Percentiles rank a stretch among this genome's conserved stretches.
Evolutionary conservation across 2,888 invertebrate genomes (phyloP).

Genomic region (Stictocephala bisonia): DNA sequence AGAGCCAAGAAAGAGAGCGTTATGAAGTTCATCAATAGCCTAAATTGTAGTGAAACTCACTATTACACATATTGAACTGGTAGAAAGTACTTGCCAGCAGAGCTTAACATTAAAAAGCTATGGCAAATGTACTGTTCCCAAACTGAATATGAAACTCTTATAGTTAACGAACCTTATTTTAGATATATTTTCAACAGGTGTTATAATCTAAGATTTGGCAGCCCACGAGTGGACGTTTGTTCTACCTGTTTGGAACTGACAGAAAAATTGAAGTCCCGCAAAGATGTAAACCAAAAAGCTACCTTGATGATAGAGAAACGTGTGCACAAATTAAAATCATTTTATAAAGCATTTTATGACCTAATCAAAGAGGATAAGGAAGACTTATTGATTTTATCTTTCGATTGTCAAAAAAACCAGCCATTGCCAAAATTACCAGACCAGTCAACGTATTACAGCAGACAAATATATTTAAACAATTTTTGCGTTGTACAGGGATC

Average conservation of each 20-base stretch:
- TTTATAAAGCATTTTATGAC: constrained; percentile 23
- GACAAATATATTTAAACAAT: constrained; percentile 62
- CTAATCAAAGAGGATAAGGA: constrained; percentile 5
- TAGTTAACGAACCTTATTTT: constrained; percentile 35
- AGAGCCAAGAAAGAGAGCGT: constrained; percentile 34
- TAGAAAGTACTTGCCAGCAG: constrained; percentile 31
- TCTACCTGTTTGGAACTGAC: no score
- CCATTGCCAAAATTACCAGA: constrained; percentile 61
- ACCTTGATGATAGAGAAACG: background rate
- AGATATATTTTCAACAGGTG: constrained; percentile 35
- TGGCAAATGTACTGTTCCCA: constrained; percentile 31
- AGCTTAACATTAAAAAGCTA: constrained; percentile 29
- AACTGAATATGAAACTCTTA: constrained; percentile 14
- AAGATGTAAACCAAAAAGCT: background rate
- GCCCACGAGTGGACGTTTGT: constrained; percentile 29
- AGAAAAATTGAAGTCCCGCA: no score
- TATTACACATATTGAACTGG: constrained; percentile 25
- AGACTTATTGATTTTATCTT: constrained; percentile 52
- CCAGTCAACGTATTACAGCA: constrained; percentile 61
- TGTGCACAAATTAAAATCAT: constrained; percentile 23
- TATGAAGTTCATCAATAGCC: constrained; percentile 14
- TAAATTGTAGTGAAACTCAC: constrained; percentile 41
- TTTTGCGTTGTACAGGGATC: constrained; percentile 61
- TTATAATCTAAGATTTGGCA: constrained; percentile 37
- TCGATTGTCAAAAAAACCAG: constrained; percentile 62